Base-by-base conservation (phyloP, 2,888 invertebrate species). In the Mythimna pallens region DNA sequence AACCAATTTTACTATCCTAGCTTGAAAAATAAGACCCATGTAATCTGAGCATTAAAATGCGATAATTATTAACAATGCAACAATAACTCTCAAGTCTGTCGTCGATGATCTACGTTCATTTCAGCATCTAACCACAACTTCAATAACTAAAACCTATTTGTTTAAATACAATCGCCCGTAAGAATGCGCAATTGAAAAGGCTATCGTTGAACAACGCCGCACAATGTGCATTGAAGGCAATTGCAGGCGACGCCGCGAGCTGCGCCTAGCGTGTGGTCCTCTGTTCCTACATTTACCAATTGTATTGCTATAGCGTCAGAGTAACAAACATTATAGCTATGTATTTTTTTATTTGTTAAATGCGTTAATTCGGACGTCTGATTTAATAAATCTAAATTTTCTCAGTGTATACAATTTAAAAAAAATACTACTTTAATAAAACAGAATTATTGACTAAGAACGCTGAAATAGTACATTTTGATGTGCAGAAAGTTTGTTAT, bases 161-260 rank as follows among this genome's bases (percentile, higher is more conserved):
- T 87, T 89, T 88, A 81, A 88, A 84, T 86, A 89, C 88, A 91
- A 90, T 89, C 79, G 75, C 85, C 78, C 86, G 76, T 81, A 84
- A 84, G 83, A 89, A 87, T 88, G 86, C 81, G 85, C 91, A 91
- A 92, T 94, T 94, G 93, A 93, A 94, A 92, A 88, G 89, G 89
- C 91, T 89, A 93, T 92, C 90, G 90, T 84, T 89, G 85, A 89
- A 92, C 91, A 91, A 92, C 91, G 88, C 77, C 78, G 85, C 86
- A 94, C 94, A 95, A 94, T 94, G 92, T 86, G 90, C 91, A 94
- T 93, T 93, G 89, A 93, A 84, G 72, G 81, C 73, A 73, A 76
- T 76, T 65, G 85, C 82, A 82, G 87, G 83, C 76, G 79, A 88
- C 67, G 93, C 94, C 91, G 90, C 91, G 86, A 93, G 94, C 78